Evolutionary conservation across 1,140 invertebrate species (phyloP).

Genomic region (Aphidius gifuensis): DNA sequence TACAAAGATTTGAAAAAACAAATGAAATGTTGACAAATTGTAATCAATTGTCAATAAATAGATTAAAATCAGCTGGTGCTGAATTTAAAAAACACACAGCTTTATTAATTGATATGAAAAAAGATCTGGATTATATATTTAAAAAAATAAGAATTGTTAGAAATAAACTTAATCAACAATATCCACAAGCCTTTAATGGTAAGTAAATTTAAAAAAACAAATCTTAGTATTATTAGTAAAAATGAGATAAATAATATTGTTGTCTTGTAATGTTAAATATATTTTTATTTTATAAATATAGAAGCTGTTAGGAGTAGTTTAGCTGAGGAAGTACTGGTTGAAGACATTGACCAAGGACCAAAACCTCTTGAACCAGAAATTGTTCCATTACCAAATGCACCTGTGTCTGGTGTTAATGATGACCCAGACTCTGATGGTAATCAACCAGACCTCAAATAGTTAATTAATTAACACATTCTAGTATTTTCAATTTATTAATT

Average conservation of each 20-base stretch:
- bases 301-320: slow-evolving; percentile 64
- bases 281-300: slow-evolving; percentile 32
- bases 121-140: slow-evolving; percentile 74
- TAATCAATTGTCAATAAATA: slow-evolving; percentile 78
- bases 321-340: slow-evolving; percentile 59
- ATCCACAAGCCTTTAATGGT: slow-evolving; percentile 80
- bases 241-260: background rate
- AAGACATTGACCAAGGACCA: slow-evolving; percentile 40
- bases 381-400: slow-evolving; percentile 32
- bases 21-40: slow-evolving; percentile 97
- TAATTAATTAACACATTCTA: slow-evolving; percentile 28
- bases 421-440: slow-evolving; percentile 54
- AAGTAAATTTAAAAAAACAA: slow-evolving; percentile 25
- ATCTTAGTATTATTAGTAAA: background rate
- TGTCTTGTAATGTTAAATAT: background rate
- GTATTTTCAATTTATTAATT: background rate
- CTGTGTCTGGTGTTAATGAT: slow-evolving; percentile 32
- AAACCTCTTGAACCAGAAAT: slow-evolving; percentile 46
- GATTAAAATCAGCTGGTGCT: slow-evolving; percentile 74
- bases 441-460: slow-evolving; percentile 44
- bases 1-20: slow-evolving; percentile 93
- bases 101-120: slow-evolving; percentile 74
- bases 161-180: slow-evolving; percentile 77
- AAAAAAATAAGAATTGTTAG: slow-evolving; percentile 75
- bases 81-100: slow-evolving; percentile 90